Base-by-base conservation (phyloP, 2,797 vertebrate genomes). In the Gorsachius magnificus region DNA sequence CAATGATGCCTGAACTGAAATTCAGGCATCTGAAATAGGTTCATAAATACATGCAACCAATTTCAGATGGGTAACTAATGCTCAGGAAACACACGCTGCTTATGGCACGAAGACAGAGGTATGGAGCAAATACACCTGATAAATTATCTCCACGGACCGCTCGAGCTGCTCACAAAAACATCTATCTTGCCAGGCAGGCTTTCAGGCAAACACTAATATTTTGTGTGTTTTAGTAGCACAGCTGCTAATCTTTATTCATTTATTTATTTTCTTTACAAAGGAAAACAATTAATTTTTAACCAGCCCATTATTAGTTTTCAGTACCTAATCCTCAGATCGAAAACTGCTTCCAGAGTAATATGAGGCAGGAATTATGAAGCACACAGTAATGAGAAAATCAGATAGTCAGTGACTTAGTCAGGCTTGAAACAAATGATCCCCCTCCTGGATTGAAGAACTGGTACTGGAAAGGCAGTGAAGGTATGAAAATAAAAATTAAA, bases 241-340 rank as follows among this genome's bases (percentile, higher is more conserved):
- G 63, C 38, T 82, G 70, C 66, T 92, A 70, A 83, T 96, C 86
- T 84, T 93, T 90, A 90, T 85, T 94, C 38, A 75, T 90, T 83
- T 94, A 53, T 96, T 96, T 96, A 50, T 93, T 96, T 90, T 56
- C 53, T 46, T 84, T 75, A 38, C 33, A 61, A 91, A 84, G 43
- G 33, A 76, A 69, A 87, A 83, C 57, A 90, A 94, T 87, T 94
- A 77, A 89, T 87, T 95, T 92, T 96, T 94, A 96, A 95, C 88
- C 63, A 86, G 48, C 31, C 46, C 58, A 43, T 95, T 95, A 91
- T 94, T 92, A 92, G 58, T 65, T 96, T 87, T 68, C 41, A 28
- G 68, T 88, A 89, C 56, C 71, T 78, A 90, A 88, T 86, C 81
- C 82, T 96, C 84, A 48, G 53, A 74, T 76, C 3, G 0, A 92